phyloP scores from a whole-genome alignment of 2,113 vertebrate species.

The Gadus chalcogrammus region DNA sequence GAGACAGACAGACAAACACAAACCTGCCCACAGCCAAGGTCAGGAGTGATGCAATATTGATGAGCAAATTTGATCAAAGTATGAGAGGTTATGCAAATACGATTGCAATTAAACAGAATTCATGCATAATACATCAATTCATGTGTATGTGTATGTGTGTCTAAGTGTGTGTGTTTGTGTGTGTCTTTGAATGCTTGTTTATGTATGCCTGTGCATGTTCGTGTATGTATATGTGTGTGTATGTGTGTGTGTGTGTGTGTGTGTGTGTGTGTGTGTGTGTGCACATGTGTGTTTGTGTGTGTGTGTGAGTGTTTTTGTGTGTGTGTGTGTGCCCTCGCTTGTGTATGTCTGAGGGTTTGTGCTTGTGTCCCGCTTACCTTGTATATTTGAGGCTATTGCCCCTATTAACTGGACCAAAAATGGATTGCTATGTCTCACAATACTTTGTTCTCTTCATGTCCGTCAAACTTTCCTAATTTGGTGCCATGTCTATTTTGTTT shows the following conservation, averaged over 20 bases:
- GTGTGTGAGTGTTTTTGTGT: conserved; percentile 5
- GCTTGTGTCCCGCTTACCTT: too few relatives aligned
- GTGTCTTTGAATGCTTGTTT: conserved; percentile 21
- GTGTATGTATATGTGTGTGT: not conserved
- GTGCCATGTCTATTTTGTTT: too few relatives aligned
- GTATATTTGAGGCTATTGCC: too few relatives aligned
- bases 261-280: too few relatives aligned
- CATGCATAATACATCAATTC: conserved; percentile 64
- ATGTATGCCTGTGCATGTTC: not conserved
- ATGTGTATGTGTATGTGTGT: conserved; percentile 11
- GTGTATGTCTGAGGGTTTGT: too few relatives aligned
- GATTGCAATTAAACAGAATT: conserved; percentile 63
- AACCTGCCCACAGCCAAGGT: conserved; percentile 57
- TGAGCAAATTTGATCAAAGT: conserved; percentile 61
- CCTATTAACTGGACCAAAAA: too few relatives aligned
- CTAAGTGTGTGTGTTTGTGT: conserved; percentile 10
- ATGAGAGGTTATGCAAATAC: conserved; percentile 63
- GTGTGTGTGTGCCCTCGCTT: conserved; percentile 15
- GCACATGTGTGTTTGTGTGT: conserved; percentile 10
- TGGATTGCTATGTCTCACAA: too few relatives aligned
- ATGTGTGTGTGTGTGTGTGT: too few relatives aligned
- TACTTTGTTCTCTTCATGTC: too few relatives aligned
- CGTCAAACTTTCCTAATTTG: too few relatives aligned
- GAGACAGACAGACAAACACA: conserved; percentile 4
- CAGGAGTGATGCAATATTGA: conserved; percentile 51